Conservation (phyloP, 2,797 vertebrate species). For the Clarias pachynema region DNA sequence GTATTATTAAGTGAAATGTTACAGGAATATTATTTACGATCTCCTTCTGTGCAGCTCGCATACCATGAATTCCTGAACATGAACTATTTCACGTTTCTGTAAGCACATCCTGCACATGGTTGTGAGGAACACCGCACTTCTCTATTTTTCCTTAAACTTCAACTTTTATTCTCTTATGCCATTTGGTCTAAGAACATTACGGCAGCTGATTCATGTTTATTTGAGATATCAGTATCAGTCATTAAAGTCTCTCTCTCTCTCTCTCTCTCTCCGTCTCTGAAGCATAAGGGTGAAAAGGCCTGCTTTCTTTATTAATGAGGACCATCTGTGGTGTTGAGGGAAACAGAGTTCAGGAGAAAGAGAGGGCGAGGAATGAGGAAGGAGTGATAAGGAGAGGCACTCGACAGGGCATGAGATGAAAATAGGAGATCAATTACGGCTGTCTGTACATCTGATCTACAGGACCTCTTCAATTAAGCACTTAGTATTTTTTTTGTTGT, state of each 20-base stretch:
- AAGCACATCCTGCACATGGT: not conserved
- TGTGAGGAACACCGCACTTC: not conserved
- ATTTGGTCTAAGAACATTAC: not conserved
- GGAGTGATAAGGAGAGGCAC: slow-evolving; percentile 19
- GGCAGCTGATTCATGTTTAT: slow-evolving; percentile 55
- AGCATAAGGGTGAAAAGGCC: slow-evolving; percentile 54
- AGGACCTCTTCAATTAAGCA: not conserved
- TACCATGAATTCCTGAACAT: not conserved
- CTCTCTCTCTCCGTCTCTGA: slow-evolving; percentile 43
- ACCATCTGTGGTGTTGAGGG: slow-evolving; percentile 58
- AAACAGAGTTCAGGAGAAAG: slow-evolving; percentile 23
- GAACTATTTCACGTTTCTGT: not conserved
- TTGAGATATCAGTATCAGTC: slow-evolving; percentile 18
- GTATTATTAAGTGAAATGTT: not conserved
- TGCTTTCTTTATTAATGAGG: slow-evolving; percentile 64
- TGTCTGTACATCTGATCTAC: slow-evolving; percentile 2
- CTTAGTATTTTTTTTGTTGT: not conserved
- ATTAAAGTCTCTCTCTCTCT: slow-evolving; percentile 28
- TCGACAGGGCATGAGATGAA: slow-evolving; percentile 26
- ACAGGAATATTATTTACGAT: not conserved
- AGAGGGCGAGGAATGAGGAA: not conserved
- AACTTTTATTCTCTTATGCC: not conserved
- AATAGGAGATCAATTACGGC: not conserved
- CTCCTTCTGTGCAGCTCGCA: no score
- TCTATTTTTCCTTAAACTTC: not conserved